A percentile compares a stretch with the other conserved stretches of the same genome.
Conservation (phyloP, 2,797 vertebrate species). For the Hylomyscus alleni region DNA sequence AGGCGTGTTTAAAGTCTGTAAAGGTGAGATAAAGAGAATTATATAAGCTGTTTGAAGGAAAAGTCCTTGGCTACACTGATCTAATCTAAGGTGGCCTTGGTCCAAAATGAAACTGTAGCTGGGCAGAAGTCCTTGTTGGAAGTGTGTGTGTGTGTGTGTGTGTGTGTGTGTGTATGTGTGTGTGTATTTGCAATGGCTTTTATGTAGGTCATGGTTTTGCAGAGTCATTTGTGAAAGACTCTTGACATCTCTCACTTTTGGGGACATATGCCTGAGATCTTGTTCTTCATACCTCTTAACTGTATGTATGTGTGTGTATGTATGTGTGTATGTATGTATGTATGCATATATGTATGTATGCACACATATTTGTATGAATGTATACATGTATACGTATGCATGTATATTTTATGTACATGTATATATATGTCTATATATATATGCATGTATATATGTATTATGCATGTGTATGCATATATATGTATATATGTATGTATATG, state of each 20-base stretch:
- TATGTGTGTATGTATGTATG: no score
- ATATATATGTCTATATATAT: fast-evolving
- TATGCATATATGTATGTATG: background rate
- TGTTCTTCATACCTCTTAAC: no score
- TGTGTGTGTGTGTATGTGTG: background rate
- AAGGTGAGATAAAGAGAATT: slow-evolving; percentile 4
- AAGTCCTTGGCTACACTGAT: background rate
- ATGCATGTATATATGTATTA: no score
- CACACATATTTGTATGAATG: no score
- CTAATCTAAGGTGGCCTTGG: background rate
- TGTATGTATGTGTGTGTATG: background rate
- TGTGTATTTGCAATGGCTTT: no score
- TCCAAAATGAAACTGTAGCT: background rate
- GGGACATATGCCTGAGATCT: background rate
- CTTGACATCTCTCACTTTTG: background rate
- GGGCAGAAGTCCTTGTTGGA: background rate
- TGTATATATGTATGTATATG: no score
- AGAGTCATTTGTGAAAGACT: background rate
- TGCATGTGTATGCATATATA: no score
- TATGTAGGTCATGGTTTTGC: background rate
- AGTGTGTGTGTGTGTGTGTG: background rate
- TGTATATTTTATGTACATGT: no score
- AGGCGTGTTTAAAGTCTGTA: background rate
- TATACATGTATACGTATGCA: no score
- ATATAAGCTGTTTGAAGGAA: background rate